phyloP scores from a whole-genome alignment of 2,797 vertebrate species.

The Lepus oiostolus region DNA sequence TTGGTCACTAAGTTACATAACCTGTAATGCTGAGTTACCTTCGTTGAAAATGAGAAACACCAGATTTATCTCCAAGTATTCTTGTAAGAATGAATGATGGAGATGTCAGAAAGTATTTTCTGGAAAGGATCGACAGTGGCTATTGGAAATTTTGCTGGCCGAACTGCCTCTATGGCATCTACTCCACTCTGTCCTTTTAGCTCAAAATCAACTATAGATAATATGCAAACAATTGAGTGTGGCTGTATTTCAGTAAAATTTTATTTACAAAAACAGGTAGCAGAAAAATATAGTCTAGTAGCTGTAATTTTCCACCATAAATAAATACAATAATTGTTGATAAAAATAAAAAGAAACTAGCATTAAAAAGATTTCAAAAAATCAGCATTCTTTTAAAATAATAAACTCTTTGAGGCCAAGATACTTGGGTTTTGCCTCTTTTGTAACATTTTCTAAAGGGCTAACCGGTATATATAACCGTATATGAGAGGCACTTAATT shows the following conservation, averaged over 20 bases:
- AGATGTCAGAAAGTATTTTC: slow-evolving; percentile 50
- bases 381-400: slow-evolving; percentile 50
- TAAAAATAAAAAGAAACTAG: too few relatives aligned
- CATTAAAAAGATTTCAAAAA: background rate
- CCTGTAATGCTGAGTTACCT: slow-evolving; percentile 7
- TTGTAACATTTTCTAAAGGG: background rate
- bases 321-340: too few relatives aligned
- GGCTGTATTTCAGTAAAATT: slow-evolving; percentile 30
- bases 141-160: slow-evolving; percentile 10
- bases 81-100: slow-evolving; percentile 49
- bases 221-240: background rate
- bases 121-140: background rate
- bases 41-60: slow-evolving; percentile 5
- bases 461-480: background rate
- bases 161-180: background rate
- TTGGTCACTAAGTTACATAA: background rate
- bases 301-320: background rate
- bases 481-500: background rate
- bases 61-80: slow-evolving; percentile 35
- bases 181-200: slow-evolving; percentile 1
- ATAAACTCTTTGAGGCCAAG: slow-evolving; percentile 4
- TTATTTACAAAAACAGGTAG: background rate
- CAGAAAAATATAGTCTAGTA: background rate
- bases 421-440: slow-evolving; percentile 21
- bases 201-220: background rate